A percentile compares a stretch with the other conserved stretches of the same genome.
phyloP scores from a whole-genome alignment of 2,113 vertebrate species.

The Mormyrus lacerda region DNA sequence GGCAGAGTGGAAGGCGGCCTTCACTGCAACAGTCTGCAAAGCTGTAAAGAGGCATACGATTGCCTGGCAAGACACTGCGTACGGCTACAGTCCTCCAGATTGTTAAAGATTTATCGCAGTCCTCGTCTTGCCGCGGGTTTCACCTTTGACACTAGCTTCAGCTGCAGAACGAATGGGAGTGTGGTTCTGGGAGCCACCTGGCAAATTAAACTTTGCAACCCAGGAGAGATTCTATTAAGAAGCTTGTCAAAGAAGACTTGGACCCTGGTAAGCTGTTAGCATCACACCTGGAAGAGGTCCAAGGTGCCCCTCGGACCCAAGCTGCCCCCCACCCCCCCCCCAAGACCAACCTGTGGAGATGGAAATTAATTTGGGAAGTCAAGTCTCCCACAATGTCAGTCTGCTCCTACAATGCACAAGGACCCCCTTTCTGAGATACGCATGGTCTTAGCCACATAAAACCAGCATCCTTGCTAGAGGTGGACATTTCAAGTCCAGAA shows the following conservation, averaged over 20 bases:
- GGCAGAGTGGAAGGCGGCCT: background rate
- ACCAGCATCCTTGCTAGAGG: background rate
- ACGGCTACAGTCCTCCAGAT: background rate
- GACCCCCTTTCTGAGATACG: background rate
- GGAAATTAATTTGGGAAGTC: background rate
- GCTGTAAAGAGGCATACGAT: background rate
- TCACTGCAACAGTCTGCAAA: background rate
- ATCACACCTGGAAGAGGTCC: background rate
- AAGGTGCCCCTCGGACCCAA: too few species aligned
- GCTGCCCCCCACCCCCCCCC: background rate
- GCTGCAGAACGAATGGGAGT: background rate
- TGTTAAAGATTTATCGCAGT: background rate
- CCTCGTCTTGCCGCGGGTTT: background rate
- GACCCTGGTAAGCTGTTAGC: background rate
- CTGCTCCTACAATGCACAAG: background rate
- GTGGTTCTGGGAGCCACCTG: background rate
- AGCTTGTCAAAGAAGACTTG: background rate
- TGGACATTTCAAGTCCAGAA: too few species aligned
- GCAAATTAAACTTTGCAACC: background rate
- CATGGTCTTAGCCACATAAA: background rate
- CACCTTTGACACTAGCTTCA: background rate
- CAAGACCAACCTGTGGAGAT: background rate
- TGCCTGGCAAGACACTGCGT: background rate
- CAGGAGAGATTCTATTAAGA: background rate
- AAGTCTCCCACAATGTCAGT: background rate